A percentile compares a stretch with the other conserved stretches of the same genome.
Evolutionary conservation across 2,888 invertebrate genomes (phyloP).

Genomic region (Deilephila porcellus): DNA sequence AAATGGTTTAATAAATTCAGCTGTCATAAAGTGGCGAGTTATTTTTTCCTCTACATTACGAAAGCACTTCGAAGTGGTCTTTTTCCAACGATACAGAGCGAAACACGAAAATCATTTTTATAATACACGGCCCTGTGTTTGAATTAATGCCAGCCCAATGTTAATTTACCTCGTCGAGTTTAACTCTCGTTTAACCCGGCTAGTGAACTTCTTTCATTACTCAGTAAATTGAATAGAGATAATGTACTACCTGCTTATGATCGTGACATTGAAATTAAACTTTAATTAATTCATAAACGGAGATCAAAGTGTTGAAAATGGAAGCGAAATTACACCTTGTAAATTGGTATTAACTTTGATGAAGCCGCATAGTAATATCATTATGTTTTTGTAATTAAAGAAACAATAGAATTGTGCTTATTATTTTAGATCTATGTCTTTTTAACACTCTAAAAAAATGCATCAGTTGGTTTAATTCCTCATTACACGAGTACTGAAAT

Average conservation of each 20-base stretch:
- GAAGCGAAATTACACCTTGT: background rate
- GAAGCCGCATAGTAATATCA: background rate
- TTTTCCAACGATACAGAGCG: conserved; percentile 30
- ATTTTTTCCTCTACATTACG: conserved; percentile 8
- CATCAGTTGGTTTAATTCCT: too few relatives aligned
- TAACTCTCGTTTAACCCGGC: conserved; percentile 35
- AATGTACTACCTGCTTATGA: background rate
- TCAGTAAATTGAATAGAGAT: background rate
- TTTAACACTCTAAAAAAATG: too few relatives aligned
- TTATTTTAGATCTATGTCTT: too few relatives aligned
- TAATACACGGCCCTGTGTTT: conserved; percentile 37
- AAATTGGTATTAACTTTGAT: background rate
- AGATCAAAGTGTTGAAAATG: background rate
- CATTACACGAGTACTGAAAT: too few relatives aligned
- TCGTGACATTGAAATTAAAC: background rate
- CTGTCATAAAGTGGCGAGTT: background rate
- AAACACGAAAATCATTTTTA: conserved; percentile 38
- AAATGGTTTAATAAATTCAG: background rate
- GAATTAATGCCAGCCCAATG: conserved; percentile 39
- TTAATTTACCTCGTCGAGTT: conserved; percentile 44
- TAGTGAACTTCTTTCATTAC: conserved; percentile 25
- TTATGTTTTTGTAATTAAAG: background rate
- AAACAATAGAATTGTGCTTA: too few relatives aligned
- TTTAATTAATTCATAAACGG: background rate
- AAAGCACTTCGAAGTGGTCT: conserved; percentile 20